These are phyloP conservation scores for Diplazon laetatorius DNA, from an alignment of 2,888 invertebrate genomes.

Conservation along the genomic window DNA sequence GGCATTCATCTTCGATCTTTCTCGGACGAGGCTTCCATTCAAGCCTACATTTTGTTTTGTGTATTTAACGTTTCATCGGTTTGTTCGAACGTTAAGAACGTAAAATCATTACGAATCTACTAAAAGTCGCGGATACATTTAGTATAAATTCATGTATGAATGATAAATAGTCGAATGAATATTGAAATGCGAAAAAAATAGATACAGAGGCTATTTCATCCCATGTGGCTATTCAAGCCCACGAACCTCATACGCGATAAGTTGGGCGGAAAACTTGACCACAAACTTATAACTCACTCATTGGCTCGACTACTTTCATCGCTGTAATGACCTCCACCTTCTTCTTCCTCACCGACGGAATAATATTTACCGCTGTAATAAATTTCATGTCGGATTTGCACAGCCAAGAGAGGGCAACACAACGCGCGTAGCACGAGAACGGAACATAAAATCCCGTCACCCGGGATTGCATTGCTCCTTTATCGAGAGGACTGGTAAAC, in stretches of 20 bases:
- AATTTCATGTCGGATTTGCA: slow-evolving; percentile 74
- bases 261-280: slow-evolving; percentile 22
- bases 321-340: slow-evolving; percentile 40
- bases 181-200: too few species aligned
- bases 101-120: neutral
- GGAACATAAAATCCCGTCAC: slow-evolving; percentile 64
- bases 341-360: slow-evolving; percentile 32
- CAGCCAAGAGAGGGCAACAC: slow-evolving; percentile 21
- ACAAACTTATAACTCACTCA: slow-evolving; percentile 41
- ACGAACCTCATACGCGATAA: too few species aligned
- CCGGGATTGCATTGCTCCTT: slow-evolving; percentile 74
- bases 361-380: slow-evolving; percentile 74
- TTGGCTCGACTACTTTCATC: slow-evolving; percentile 35
- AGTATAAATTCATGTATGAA: too few species aligned
- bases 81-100: too few species aligned
- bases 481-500: slow-evolving; percentile 77
- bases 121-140: too few species aligned
- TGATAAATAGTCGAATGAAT: too few species aligned
- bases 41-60: neutral
- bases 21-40: slow-evolving; percentile 9
- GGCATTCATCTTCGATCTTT: slow-evolving; percentile 37
- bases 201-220: too few species aligned
- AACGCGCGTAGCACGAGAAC: slow-evolving; percentile 18
- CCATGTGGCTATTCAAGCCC: too few species aligned
- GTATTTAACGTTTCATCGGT: neutral